Evolutionary conservation across 2,797 vertebrate species (phyloP).

Genomic region (Aeoliscus strigatus): DNA sequence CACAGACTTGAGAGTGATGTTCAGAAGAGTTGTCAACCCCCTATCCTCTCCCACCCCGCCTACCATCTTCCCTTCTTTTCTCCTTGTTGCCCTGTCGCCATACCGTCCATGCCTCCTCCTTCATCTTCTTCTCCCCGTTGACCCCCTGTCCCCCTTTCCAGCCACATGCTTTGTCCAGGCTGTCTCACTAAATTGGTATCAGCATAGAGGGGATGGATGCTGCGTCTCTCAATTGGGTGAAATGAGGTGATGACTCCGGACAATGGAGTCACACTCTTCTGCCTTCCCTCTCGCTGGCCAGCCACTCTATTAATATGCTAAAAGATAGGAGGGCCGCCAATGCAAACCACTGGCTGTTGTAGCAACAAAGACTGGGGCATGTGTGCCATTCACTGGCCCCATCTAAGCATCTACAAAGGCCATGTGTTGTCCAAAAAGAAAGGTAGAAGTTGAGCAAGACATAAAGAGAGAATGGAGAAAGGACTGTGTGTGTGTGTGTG

Average conservation of each 20-base stretch:
- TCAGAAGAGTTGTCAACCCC: slow-evolving; percentile 63
- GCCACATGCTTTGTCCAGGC: slow-evolving; percentile 74
- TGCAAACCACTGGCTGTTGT: slow-evolving; percentile 77
- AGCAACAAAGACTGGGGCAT: slow-evolving; percentile 75
- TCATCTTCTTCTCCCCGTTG: slow-evolving; percentile 37
- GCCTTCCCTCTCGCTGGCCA: slow-evolving; percentile 74
- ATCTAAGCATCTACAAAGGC: slow-evolving; percentile 61
- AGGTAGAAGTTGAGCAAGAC: slow-evolving; percentile 70
- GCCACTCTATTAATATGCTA: slow-evolving; percentile 86
- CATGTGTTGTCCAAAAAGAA: slow-evolving; percentile 59
- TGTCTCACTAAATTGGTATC: slow-evolving; percentile 81
- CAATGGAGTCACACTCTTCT: slow-evolving; percentile 84
- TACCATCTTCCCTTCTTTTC: slow-evolving; percentile 47
- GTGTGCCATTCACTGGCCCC: slow-evolving; percentile 75
- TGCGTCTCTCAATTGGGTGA: slow-evolving; percentile 80
- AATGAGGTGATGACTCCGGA: slow-evolving; percentile 84
- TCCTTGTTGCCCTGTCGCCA: slow-evolving; percentile 42
- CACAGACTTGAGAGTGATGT: slow-evolving; percentile 80
- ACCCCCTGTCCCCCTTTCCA: slow-evolving; percentile 31
- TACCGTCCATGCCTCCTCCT: slow-evolving; percentile 55
- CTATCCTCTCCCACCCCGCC: slow-evolving; percentile 47
- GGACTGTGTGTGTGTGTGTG: slow-evolving; percentile 28
- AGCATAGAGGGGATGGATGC: slow-evolving; percentile 76
- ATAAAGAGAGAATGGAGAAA: slow-evolving; percentile 64
- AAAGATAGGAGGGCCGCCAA: slow-evolving; percentile 76